Conservation (phyloP, 2,113 vertebrate genomes). For the Colossoma macropomum region DNA sequence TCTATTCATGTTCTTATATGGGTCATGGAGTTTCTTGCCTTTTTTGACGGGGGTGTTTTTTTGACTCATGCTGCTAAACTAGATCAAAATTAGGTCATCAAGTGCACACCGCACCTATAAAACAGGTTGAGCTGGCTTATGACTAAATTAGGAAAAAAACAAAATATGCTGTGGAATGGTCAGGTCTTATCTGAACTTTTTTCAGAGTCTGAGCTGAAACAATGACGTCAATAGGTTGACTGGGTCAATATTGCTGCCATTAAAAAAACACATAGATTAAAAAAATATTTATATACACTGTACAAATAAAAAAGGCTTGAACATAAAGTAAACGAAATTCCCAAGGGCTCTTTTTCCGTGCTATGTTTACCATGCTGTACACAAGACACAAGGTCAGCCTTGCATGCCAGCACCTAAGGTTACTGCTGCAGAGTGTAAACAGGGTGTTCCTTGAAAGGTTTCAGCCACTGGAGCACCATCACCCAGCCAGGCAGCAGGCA, state of each 20-base stretch:
- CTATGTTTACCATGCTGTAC: slow-evolving; percentile 31
- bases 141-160: not conserved
- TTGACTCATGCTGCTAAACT: not conserved
- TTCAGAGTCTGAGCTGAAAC: not conserved
- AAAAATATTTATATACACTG: not conserved
- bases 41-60: not conserved
- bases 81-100: not conserved
- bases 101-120: not conserved
- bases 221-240: not conserved
- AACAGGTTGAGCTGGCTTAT: not conserved
- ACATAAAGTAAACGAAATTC: not conserved
- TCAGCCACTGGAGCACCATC: slow-evolving; percentile 13
- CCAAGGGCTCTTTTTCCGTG: not conserved
- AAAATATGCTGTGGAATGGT: not conserved
- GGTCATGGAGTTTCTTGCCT: not conserved
- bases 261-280: not conserved
- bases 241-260: not conserved
- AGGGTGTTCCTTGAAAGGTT: slow-evolving; percentile 42
- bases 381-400: slow-evolving; percentile 40
- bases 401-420: not conserved
- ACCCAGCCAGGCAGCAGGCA: slow-evolving; percentile 23
- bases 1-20: too few species aligned
- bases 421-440: slow-evolving; percentile 45
- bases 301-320: not conserved
- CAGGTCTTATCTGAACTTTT: not conserved